Evolutionary conservation across 1,140 invertebrate species (phyloP), one percentile per base, ranked within the genome.

Genomic region (Pseudomyrmex gracilis): DNA sequence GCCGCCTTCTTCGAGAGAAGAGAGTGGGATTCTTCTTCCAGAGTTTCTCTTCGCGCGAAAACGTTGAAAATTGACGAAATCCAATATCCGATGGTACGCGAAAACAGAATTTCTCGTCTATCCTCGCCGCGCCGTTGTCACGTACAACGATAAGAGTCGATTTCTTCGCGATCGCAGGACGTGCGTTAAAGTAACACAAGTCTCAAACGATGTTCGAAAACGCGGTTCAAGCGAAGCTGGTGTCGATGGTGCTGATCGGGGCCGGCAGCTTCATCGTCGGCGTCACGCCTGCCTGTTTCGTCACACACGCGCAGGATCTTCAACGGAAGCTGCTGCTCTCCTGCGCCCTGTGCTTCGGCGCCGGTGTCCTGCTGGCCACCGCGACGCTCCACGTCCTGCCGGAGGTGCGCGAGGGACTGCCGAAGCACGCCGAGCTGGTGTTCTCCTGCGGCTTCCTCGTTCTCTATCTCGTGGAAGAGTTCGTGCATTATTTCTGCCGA

Each of bases 341-440:
- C 9, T 94, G 95, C 13, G 91, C 97, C 10, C 95, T 98, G 0
- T 98, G 97, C 89, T 97, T 98, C 85, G 97, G 97, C 24, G 98
- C 96, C 3, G 98, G 98, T 0, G 97, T 98, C 8, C 95, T 98
- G 45, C 92, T 98, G 17, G 97, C 97, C 0, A 98, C 98, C 0
- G 96, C 97, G 22, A 92, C 98, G 53, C 94, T 97, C 2, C 98
- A 98, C 92, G 97, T 98, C 94, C 93, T 98, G 55, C 97, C 98
- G 17, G 98, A 98, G 94, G 96, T 97, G 10, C 94, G 95, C 76
- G 94, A 95, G 68, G 93, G 93, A 67, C 88, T 96, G 45, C 92
- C 95, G 0, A 83, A 95, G 34, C 95, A 95, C 85, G 95, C 97
- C 0, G 97, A 98, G 91, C 90, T 98, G 10, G 90, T 96, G 0